phyloP scores from a whole-genome alignment of 2,888 invertebrate species.

The Tridacna gigas region DNA sequence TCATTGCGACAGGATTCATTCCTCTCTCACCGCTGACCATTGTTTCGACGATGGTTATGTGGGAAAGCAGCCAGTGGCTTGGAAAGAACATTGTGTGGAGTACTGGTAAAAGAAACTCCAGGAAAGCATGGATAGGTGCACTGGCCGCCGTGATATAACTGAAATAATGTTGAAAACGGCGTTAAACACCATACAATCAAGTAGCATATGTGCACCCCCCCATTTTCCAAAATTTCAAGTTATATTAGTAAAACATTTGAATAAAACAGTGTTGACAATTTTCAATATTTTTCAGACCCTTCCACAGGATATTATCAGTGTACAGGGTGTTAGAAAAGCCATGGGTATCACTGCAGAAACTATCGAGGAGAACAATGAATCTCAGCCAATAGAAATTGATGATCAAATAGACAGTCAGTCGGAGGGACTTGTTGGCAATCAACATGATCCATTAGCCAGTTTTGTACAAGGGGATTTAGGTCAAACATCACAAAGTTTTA shows the following conservation, averaged over 20 bases:
- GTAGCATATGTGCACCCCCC: too few species aligned
- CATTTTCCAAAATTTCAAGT: too few species aligned
- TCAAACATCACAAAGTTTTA: slow-evolving; percentile 34
- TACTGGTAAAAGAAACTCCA: too few species aligned
- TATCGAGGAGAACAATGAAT: slow-evolving; percentile 52
- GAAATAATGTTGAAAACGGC: too few species aligned
- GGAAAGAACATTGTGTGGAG: too few species aligned
- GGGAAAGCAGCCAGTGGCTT: too few species aligned
- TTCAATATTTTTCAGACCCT: slow-evolving; percentile 42
- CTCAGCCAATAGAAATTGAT: slow-evolving; percentile 64
- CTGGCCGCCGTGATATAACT: too few species aligned
- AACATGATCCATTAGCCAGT: slow-evolving; percentile 45
- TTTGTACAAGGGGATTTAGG: slow-evolving; percentile 34
- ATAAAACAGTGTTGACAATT: neutral
- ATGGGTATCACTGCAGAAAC: slow-evolving; percentile 61
- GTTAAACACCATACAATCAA: too few species aligned
- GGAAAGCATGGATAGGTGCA: too few species aligned
- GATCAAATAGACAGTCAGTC: slow-evolving; percentile 56
- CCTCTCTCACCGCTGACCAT: too few species aligned
- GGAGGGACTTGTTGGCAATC: slow-evolving; percentile 29
- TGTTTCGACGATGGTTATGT: too few species aligned
- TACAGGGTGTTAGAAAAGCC: slow-evolving; percentile 53
- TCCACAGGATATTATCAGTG: slow-evolving; percentile 51
- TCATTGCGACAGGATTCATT: too few species aligned
- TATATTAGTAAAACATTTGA: neutral